Conservation (phyloP, 2,113 vertebrate genomes). For the Vicugna pacos region DNA sequence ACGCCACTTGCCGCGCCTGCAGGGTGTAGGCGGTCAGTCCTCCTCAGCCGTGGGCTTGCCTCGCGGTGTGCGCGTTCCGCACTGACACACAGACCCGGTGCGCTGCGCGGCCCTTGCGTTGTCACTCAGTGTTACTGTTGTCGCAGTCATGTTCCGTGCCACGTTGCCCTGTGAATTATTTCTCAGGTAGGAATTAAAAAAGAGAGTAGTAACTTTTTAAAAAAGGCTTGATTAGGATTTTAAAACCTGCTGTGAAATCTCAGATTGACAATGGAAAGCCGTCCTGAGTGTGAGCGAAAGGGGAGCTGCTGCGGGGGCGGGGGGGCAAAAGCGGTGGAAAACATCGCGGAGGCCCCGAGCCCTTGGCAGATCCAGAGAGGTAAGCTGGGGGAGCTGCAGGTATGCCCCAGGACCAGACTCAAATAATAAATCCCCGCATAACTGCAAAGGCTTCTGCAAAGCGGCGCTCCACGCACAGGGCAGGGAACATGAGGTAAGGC, state of each 20-base stretch:
- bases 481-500: constrained; percentile 52
- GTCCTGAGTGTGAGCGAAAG: neutral
- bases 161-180: neutral
- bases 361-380: neutral
- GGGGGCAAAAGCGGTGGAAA: neutral
- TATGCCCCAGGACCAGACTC: neutral
- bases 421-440: neutral
- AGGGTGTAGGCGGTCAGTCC: neutral
- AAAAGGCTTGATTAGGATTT: neutral
- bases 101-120: neutral
- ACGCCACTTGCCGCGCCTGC: no score
- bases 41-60: neutral
- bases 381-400: no score
- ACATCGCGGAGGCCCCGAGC: neutral
- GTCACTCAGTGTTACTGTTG: neutral
- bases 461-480: neutral
- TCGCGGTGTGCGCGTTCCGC: accelerated
- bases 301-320: no score
- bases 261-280: neutral
- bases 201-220: neutral
- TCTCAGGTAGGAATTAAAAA: neutral
- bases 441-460: neutral
- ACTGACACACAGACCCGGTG: accelerated
- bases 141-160: neutral
- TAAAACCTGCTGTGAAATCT: neutral